Percentiles rank a stretch among this genome's conserved stretches.
Evolutionary conservation across 64 coral and sea anemone species (phyloP).

Genomic region (Montipora cactus): DNA sequence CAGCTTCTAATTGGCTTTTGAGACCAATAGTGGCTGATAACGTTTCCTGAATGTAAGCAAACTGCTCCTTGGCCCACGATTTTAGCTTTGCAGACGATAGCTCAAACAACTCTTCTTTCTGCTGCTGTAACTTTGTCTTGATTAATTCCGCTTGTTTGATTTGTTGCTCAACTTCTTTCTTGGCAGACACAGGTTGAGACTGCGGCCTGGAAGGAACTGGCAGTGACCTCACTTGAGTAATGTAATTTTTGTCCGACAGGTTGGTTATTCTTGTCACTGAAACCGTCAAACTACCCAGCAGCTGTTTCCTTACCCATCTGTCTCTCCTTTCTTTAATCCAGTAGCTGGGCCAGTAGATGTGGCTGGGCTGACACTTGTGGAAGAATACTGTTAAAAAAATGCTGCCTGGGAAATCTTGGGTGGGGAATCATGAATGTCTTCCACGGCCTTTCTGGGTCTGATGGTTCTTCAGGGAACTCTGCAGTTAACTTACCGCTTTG

Average conservation of each 20-base stretch:
- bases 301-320: constrained; percentile 2
- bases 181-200: constrained; percentile 20
- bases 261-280: background rate
- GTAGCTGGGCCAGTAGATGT: constrained; percentile 14
- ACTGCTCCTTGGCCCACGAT: constrained; percentile 50
- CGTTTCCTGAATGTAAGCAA: constrained; percentile 36
- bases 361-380: constrained; percentile 18
- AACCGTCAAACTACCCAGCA: constrained; percentile 3
- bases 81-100: constrained; percentile 4
- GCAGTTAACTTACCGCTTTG: constrained; percentile 4
- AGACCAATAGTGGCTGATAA: background rate
- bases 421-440: constrained; percentile 7
- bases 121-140: background rate
- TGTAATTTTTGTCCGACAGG: constrained; percentile 21
- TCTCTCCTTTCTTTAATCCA: constrained; percentile 21
- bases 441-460: background rate
- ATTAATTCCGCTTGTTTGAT: background rate
- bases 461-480: constrained; percentile 4
- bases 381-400: constrained; percentile 43
- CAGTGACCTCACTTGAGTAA: constrained; percentile 11
- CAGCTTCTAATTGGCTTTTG: background rate
- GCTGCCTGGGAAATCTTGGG: constrained; percentile 8
- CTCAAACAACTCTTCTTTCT: constrained; percentile 27
- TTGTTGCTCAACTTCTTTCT: constrained; percentile 1
- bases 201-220: constrained; percentile 28